Conservation (phyloP, 2,113 vertebrate species). For the Bubo scandiacus region DNA sequence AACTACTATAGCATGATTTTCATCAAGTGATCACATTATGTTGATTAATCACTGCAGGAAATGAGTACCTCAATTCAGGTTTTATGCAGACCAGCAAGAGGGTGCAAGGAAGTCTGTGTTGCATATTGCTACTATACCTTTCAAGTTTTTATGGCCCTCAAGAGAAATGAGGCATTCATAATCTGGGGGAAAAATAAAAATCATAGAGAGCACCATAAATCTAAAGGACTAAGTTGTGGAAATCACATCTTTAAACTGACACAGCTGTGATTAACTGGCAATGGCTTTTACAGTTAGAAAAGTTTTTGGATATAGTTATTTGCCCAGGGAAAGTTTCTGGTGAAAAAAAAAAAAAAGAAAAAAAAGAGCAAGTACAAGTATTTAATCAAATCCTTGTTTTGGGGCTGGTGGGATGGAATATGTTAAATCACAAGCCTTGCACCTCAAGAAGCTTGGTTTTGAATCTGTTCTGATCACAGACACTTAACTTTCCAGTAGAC, state of each 20-base stretch:
- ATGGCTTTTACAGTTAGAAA: conserved; percentile 59
- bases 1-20: conserved; percentile 31
- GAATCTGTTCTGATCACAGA: conserved; percentile 3
- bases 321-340: conserved; percentile 29
- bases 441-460: neutral
- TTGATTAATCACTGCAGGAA: conserved; percentile 70
- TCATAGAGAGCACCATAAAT: conserved; percentile 64
- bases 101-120: conserved; percentile 66
- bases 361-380: neutral
- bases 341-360: neutral
- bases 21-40: conserved; percentile 38
- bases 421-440: neutral
- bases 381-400: conserved; percentile 38
- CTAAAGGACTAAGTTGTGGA: conserved; percentile 54
- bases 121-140: conserved; percentile 62
- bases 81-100: conserved; percentile 47
- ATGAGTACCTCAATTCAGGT: conserved; percentile 57
- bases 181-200: conserved; percentile 55
- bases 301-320: conserved; percentile 40
- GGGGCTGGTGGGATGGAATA: neutral
- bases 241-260: conserved; percentile 66
- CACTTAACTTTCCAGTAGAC: neutral
- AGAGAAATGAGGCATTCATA: conserved; percentile 66
- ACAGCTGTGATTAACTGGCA: conserved; percentile 57
- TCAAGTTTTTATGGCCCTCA: conserved; percentile 58